Conservation (phyloP, 2,797 vertebrate species). For the Fratercula arctica region DNA sequence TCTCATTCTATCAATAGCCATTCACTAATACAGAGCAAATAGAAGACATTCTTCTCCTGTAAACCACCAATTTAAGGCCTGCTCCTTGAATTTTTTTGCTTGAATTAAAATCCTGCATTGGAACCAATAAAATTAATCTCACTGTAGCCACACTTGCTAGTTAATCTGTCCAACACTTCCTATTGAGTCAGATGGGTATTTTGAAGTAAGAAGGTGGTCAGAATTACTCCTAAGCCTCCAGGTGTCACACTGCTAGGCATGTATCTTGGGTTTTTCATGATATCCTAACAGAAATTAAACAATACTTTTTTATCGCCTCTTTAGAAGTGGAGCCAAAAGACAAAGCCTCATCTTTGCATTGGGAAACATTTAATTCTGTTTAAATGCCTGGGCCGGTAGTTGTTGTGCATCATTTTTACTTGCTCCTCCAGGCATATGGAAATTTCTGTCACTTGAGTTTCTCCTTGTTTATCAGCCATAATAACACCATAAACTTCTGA, state of each 20-base stretch:
- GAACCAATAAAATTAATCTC: not conserved
- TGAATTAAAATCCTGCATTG: not conserved
- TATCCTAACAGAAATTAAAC: not conserved
- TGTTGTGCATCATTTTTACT: not conserved
- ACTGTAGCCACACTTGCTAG: not conserved
- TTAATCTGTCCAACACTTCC: not conserved
- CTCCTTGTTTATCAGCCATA: not conserved
- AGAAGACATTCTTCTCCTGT: not conserved
- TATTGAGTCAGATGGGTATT: not conserved
- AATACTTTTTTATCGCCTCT: not conserved
- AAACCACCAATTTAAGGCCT: not conserved
- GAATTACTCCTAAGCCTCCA: not conserved
- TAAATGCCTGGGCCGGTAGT: not conserved
- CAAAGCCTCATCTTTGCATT: not conserved
- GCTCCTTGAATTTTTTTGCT: not conserved
- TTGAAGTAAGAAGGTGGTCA: not conserved
- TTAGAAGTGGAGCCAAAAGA: not conserved
- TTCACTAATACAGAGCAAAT: not conserved
- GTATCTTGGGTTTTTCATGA: not conserved
- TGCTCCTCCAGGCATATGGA: not conserved
- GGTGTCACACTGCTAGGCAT: not conserved
- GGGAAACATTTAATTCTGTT: not conserved
- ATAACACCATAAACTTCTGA: not conserved
- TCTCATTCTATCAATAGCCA: not conserved
- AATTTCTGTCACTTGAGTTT: not conserved